Percentiles rank a stretch among this genome's conserved stretches.
phyloP scores from a whole-genome alignment of 2,797 vertebrate genomes.

The Tenualosa ilisha region DNA sequence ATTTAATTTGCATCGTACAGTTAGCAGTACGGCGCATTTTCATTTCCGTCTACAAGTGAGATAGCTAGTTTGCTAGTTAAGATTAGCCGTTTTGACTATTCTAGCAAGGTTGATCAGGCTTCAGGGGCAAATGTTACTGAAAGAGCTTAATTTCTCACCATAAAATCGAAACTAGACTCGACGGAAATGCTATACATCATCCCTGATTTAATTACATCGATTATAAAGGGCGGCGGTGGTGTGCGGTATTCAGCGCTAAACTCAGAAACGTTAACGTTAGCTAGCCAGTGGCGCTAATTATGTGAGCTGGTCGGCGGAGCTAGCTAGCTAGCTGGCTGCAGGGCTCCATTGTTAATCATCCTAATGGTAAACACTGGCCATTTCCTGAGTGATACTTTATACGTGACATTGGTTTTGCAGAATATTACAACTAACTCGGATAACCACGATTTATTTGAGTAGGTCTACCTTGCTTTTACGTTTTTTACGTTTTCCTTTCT shows the following conservation, averaged over 20 bases:
- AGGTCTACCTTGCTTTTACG: background rate
- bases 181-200: background rate
- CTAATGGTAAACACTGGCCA: background rate
- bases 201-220: background rate
- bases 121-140: background rate
- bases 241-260: background rate
- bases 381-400: background rate
- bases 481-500: background rate
- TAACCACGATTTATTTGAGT: background rate
- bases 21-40: background rate
- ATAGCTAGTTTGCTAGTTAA: background rate
- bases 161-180: background rate
- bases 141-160: background rate
- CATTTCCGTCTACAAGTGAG: background rate
- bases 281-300: background rate
- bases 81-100: background rate
- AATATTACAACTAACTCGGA: background rate
- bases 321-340: background rate
- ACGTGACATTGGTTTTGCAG: background rate
- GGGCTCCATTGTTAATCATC: conserved; percentile 6
- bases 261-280: background rate
- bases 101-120: background rate
- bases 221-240: background rate
- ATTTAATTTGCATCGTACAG: background rate
- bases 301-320: background rate